phyloP scores from a whole-genome alignment of 2,113 vertebrate genomes.

The Podarcis cretensis region DNA sequence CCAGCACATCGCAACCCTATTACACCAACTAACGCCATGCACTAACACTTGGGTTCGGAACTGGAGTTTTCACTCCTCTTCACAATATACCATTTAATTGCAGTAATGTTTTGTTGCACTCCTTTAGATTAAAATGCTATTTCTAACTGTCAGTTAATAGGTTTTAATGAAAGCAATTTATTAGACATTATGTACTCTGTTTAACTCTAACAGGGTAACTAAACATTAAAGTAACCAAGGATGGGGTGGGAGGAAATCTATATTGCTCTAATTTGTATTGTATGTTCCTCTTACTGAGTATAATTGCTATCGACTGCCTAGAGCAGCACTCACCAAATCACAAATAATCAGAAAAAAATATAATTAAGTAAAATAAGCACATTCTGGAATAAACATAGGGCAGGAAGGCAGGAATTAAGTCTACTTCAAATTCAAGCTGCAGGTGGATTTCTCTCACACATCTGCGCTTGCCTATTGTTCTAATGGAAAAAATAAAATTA shows the following conservation, averaged over 20 bases:
- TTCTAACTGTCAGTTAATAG: conserved; percentile 78
- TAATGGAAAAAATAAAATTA: not conserved
- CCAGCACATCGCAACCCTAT: not conserved
- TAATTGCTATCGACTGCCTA: conserved; percentile 83
- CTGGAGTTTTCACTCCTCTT: conserved; percentile 64
- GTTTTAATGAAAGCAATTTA: conserved; percentile 79
- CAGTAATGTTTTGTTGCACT: conserved; percentile 70
- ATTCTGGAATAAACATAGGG: conserved; percentile 43
- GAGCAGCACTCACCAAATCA: conserved; percentile 74
- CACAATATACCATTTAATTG: conserved; percentile 61
- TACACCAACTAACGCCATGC: conserved; percentile 38
- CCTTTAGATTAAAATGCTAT: conserved; percentile 70
- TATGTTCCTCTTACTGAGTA: conserved; percentile 78
- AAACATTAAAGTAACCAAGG: conserved; percentile 78
- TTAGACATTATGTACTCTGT: conserved; percentile 77
- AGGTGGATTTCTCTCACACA: not conserved
- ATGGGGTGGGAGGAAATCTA: conserved; percentile 69
- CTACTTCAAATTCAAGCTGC: not conserved
- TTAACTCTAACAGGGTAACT: conserved; percentile 81
- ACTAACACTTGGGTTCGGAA: conserved; percentile 49
- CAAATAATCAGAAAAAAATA: conserved; percentile 76
- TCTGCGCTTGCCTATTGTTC: not conserved
- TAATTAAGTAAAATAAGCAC: conserved; percentile 64
- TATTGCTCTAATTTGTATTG: conserved; percentile 81
- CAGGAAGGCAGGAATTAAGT: conserved; percentile 22